Evolutionary conservation across 2,888 invertebrate genomes (phyloP).

Genomic region (Suillia variegata): DNA sequence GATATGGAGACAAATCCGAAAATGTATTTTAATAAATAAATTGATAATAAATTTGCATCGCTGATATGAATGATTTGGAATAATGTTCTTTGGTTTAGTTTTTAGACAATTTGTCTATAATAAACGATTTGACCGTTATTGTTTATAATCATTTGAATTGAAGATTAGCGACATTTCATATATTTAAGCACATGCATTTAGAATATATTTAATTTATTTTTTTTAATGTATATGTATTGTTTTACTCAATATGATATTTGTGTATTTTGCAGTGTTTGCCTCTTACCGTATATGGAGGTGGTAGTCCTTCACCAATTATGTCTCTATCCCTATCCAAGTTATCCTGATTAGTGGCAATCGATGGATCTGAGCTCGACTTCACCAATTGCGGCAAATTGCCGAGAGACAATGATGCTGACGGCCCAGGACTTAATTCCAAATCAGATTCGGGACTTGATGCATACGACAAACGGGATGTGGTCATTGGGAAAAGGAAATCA

Average conservation of each 20-base stretch:
- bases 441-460: constrained; percentile 97
- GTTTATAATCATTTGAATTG: too few species aligned
- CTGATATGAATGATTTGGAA: too few species aligned
- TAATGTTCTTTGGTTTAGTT: not conserved
- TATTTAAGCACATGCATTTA: too few species aligned
- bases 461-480: constrained; percentile 90
- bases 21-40: too few species aligned
- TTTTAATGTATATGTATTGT: too few species aligned
- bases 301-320: constrained; percentile 68
- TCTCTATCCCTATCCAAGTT: constrained; percentile 74
- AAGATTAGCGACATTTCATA: too few species aligned
- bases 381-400: constrained; percentile 68
- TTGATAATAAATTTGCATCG: not conserved
- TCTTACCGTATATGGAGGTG: constrained; percentile 87
- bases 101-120: too few species aligned
- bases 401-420: constrained; percentile 66
- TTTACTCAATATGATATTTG: constrained; percentile 7
- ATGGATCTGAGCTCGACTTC: constrained; percentile 92
- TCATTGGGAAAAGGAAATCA: constrained; percentile 99
- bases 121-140: too few species aligned
- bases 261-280: constrained; percentile 41
- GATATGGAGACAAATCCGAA: not conserved
- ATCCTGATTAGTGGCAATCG: constrained; percentile 91
- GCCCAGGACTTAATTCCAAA: constrained; percentile 82
- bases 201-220: too few species aligned